phyloP scores from a whole-genome alignment of 2,888 invertebrate genomes.

The Dermolepida albohirtum region DNA sequence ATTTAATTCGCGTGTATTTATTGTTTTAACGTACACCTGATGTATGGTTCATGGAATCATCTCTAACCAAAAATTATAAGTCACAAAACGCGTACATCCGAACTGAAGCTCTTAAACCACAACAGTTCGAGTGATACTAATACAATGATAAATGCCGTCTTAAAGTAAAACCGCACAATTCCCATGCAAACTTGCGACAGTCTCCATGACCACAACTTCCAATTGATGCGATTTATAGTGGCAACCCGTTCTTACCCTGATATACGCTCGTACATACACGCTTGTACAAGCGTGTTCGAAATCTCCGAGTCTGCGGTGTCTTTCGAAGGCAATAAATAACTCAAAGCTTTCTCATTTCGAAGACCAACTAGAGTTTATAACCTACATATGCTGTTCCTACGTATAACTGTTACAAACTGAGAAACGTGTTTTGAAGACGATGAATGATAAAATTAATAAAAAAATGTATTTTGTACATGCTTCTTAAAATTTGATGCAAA shows the following conservation, averaged over 20 bases:
- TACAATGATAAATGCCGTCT: slow-evolving; percentile 38
- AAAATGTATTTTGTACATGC: too few relatives aligned
- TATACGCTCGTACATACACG: slow-evolving; percentile 16
- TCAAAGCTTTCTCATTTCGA: slow-evolving; percentile 36
- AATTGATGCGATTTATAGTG: slow-evolving; percentile 44
- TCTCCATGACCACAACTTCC: slow-evolving; percentile 41
- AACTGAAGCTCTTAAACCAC: slow-evolving; percentile 8
- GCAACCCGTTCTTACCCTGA: slow-evolving; percentile 30
- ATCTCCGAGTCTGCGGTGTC: slow-evolving; percentile 22
- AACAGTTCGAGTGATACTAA: slow-evolving; percentile 21
- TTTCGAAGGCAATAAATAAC: slow-evolving; percentile 37
- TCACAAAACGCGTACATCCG: slow-evolving; percentile 1
- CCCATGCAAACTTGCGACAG: slow-evolving; percentile 40
- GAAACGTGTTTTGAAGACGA: background rate
- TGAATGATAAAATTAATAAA: too few relatives aligned
- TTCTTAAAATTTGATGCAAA: too few relatives aligned
- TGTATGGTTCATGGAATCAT: background rate
- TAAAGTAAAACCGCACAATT: slow-evolving; percentile 43
- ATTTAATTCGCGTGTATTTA: background rate
- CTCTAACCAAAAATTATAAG: slow-evolving; percentile 10
- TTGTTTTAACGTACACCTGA: background rate
- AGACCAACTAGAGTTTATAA: slow-evolving; percentile 23
- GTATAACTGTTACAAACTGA: background rate
- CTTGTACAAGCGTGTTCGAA: slow-evolving; percentile 17
- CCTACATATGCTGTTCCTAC: background rate